Evolutionary conservation across 30 jellyfish, hydroid and myxozoan species (phyloP), one percentile per base, ranked within the genome.

Genomic region (Turritopsis dohrnii): DNA sequence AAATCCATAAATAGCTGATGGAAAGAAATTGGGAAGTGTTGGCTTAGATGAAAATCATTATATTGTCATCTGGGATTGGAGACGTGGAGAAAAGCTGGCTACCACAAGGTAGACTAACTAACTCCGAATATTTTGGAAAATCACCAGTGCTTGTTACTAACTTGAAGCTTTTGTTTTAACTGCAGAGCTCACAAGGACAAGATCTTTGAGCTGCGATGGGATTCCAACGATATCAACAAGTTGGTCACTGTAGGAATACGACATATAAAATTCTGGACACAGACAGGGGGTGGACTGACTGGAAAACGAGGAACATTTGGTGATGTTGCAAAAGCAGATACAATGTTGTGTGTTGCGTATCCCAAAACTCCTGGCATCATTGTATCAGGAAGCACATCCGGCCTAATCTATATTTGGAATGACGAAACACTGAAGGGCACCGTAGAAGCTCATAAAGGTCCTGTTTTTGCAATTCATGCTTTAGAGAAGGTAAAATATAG

Each of bases 61-160:
- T 53, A 65, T 92, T 30, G 96, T 92, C 21, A 85, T 92, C 25
- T 92, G 98, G 98, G 98, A 92, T 75, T 92, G 98, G 98, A 88
- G 92, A 66, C 84, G 93, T 72, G 98, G 98, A 13, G 98, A 92
- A 66, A 92, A 92, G 80, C 88, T 92, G 21, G 95, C 98, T 0
- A 92, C 90, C 5, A 85, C 98, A 20, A 92, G 98, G 98, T 92
- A 28, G 21, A 13, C 29, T 0, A 1, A 21, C 54, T 74, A 8
- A 16, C 7, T 16, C 26, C 60, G 23, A n/a, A 16, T 75, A 17
- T 75, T 22, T 41, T 5, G 60, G 5, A 13, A 41, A 3, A 41
- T 41, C 13, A 41, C 13, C 60, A 41, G 60, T 75, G 16, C 7
- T 75, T 22, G 53, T 8, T 75, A 26, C 26, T 75, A n/a, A n/a